Evolutionary conservation across 2,797 vertebrate species (phyloP), one percentile per base, ranked within the genome.

Genomic region (Alfaro cultratus): DNA sequence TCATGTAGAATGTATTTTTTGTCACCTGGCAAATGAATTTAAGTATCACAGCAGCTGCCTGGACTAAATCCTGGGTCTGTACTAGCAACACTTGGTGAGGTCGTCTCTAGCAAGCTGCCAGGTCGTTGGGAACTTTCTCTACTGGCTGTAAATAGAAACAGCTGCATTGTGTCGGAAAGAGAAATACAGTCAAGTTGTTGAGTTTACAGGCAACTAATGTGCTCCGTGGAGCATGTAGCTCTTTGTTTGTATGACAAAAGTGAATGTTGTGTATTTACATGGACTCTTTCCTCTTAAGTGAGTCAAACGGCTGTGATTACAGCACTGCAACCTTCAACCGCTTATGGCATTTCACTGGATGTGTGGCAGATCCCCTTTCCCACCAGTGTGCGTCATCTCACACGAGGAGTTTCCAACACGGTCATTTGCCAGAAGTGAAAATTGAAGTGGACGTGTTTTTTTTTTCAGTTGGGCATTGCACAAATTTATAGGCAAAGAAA

Each of bases 401-500:
- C 86, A 87, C 77, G 46, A 76, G 47, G 39, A 73, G 41, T 74
- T 78, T 88, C 79, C 45, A 80, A 74, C 73, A 68, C 31, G 36
- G 49, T 74, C 68, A 76, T 78, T 81, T 47, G 47, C 76, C 77
- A 77, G 73, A 34, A 75, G 21, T 85, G 39, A 85, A 90, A 93
- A 87, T 74, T 84, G 67, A 92, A 87, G 77, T 86, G 84, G 84
- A 91, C 47, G 29, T 18, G 6, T 23, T 21, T 49, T 23, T 23
- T 89, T 92, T 83, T 90, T 88, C 88, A 85, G 57, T 84, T 88
- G 85, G 78, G 79, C 79, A 88, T 81, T 75, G 74, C 76, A 76
- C 34, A 83, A 79, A 88, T 92, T 94, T 94, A 95, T 85, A 78
- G 78, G 80, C 64, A 82, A 90, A 55, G 29, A 64, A 78, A 49